Conservation (phyloP, 2,797 vertebrate species). For the Peromyscus eremicus region DNA sequence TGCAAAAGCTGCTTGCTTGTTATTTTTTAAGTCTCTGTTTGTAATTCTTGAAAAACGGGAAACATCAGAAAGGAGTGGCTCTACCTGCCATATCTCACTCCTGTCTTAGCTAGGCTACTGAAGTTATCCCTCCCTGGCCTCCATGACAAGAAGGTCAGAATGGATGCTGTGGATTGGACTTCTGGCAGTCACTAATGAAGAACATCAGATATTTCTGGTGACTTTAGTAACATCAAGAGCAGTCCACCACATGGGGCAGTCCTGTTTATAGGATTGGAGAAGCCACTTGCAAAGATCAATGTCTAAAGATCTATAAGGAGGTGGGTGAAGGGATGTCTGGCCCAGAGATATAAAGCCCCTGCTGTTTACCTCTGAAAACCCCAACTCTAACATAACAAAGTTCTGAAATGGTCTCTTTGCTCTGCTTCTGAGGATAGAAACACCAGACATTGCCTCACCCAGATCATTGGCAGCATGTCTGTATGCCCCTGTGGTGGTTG, state of each 20-base stretch:
- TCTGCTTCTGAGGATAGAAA: no score
- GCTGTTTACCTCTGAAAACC: background rate
- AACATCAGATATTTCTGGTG: background rate
- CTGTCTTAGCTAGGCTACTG: background rate
- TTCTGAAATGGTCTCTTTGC: background rate
- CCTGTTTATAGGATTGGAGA: background rate
- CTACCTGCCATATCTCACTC: background rate
- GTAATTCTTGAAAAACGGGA: background rate
- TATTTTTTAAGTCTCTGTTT: background rate
- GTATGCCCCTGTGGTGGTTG: background rate
- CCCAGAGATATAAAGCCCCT: background rate
- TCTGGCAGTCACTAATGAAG: background rate
- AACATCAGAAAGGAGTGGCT: background rate
- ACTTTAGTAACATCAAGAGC: background rate
- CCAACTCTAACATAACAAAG: background rate
- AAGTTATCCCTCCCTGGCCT: background rate
- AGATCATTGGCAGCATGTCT: background rate
- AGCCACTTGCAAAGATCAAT: background rate
- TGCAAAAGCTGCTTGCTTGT: background rate
- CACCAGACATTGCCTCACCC: background rate
- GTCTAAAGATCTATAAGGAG: background rate
- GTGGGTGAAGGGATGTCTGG: background rate
- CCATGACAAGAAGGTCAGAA: background rate
- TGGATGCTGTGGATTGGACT: no score
- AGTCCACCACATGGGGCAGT: background rate